These are phyloP conservation scores for Cynocephalus volans DNA, from an alignment of 2,113 vertebrate species.

Conservation along the genomic window DNA sequence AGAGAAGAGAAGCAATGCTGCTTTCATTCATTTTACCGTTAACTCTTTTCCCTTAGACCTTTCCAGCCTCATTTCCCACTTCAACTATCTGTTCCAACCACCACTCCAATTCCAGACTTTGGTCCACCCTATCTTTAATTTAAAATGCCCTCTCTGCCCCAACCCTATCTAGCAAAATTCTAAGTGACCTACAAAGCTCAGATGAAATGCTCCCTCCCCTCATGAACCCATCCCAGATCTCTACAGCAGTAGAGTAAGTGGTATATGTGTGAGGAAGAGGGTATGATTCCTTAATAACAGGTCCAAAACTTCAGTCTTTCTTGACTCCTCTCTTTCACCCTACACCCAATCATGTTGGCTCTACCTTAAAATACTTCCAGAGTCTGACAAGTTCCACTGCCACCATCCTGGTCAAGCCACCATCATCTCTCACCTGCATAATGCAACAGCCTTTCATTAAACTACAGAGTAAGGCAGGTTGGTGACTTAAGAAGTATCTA, in stretches of 20 bases:
- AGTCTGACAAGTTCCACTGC: neutral
- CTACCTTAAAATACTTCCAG: slow-evolving; percentile 23
- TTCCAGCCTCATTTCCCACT: neutral
- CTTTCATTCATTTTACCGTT: slow-evolving; percentile 26
- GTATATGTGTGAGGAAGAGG: neutral
- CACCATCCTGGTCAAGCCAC: neutral
- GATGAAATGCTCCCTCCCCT: neutral
- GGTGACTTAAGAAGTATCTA: slow-evolving; percentile 43
- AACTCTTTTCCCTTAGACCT: neutral
- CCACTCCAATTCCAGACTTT: neutral
- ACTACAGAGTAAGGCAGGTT: neutral
- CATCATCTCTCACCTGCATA: neutral
- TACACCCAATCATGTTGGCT: neutral
- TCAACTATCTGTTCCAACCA: neutral
- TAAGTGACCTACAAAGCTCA: neutral
- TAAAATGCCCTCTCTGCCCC: neutral
- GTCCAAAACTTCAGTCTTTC: neutral
- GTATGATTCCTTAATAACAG: neutral
- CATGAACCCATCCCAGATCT: neutral
- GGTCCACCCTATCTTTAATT: neutral
- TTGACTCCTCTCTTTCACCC: slow-evolving; percentile 4
- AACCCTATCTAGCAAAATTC: slow-evolving; percentile 33
- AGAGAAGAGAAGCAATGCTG: neutral
- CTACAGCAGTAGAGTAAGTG: neutral
- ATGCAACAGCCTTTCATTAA: slow-evolving; percentile 19